A percentile compares a stretch with the other conserved stretches of the same genome.
Evolutionary conservation across 2,113 vertebrate genomes (phyloP).

Genomic region (Nothoprocta perdicaria): DNA sequence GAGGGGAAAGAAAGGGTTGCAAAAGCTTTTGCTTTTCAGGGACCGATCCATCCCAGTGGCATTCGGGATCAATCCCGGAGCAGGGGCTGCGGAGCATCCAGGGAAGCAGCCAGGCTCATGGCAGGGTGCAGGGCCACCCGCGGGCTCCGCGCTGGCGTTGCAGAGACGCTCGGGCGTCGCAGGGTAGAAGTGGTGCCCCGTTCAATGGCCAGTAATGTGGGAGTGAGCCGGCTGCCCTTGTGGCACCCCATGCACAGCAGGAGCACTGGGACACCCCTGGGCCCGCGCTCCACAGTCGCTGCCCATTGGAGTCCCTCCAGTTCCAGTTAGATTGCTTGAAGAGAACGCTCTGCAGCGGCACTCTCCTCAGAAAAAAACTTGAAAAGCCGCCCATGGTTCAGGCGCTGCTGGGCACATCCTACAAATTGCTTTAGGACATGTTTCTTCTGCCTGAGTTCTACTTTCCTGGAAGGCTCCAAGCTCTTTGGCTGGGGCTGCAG

Average conservation of each 20-base stretch:
- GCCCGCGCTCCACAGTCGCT: not conserved
- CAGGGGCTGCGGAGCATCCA: not conserved
- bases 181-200: no score
- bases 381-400: not conserved
- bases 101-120: no score
- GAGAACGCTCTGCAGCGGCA: fast-evolving
- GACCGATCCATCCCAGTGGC: constrained; percentile 47
- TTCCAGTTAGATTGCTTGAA: not conserved
- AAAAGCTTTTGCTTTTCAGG: not conserved
- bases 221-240: no score
- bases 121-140: no score
- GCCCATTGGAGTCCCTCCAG: fast-evolving
- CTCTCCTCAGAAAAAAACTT: not conserved
- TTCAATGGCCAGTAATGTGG: no score
- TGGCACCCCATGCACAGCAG: no score
- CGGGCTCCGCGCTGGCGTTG: no score
- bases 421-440: not conserved
- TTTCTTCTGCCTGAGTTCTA: not conserved
- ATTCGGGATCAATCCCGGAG: constrained; percentile 71
- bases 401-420: fast-evolving
- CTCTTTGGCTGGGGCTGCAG: constrained; percentile 48
- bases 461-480: constrained; percentile 41
- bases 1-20: not conserved
- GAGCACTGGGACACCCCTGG: no score
- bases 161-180: no score